A percentile compares a stretch with the other conserved stretches of the same genome.
phyloP scores from a whole-genome alignment of 2,797 vertebrate genomes.

The Neostethus bicornis region DNA sequence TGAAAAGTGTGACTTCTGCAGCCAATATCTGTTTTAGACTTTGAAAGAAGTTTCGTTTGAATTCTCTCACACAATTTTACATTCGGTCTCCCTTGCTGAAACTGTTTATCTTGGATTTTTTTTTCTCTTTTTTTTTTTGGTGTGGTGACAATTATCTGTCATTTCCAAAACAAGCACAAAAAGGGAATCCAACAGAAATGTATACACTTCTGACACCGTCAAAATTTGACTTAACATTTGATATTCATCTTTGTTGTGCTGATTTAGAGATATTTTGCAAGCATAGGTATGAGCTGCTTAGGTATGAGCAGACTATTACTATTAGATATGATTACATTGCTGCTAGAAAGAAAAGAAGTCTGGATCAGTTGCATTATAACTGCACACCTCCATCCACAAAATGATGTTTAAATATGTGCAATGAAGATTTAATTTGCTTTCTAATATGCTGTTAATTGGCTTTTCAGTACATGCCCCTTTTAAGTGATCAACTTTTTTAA shows the following conservation, averaged over 20 bases:
- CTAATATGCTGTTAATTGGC: conserved; percentile 28
- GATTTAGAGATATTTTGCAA: conserved; percentile 43
- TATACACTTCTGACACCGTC: conserved; percentile 17
- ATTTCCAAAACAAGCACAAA: conserved; percentile 29
- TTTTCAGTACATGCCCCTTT: conserved; percentile 42
- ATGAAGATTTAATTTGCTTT: conserved; percentile 38
- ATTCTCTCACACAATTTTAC: neutral
- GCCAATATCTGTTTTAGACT: conserved; percentile 24
- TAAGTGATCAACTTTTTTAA: conserved; percentile 45
- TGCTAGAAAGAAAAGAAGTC: conserved; percentile 50
- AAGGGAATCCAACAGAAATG: conserved; percentile 53
- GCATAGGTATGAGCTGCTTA: conserved; percentile 55
- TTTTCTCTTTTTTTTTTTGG: neutral
- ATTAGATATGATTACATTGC: conserved; percentile 53
- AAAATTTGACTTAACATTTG: conserved; percentile 30
- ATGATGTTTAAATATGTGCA: conserved; percentile 7
- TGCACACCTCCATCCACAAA: conserved; percentile 37
- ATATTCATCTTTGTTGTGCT: conserved; percentile 11
- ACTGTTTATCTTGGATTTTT: conserved; percentile 15
- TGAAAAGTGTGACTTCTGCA: conserved; percentile 31
- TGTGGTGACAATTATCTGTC: conserved; percentile 24
- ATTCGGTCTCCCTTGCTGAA: neutral
- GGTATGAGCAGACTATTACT: conserved; percentile 24
- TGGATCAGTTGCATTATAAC: conserved; percentile 34
- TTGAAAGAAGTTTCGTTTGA: conserved; percentile 4